Conservation (phyloP, 2,113 vertebrate species). For the Rallus limicola region DNA sequence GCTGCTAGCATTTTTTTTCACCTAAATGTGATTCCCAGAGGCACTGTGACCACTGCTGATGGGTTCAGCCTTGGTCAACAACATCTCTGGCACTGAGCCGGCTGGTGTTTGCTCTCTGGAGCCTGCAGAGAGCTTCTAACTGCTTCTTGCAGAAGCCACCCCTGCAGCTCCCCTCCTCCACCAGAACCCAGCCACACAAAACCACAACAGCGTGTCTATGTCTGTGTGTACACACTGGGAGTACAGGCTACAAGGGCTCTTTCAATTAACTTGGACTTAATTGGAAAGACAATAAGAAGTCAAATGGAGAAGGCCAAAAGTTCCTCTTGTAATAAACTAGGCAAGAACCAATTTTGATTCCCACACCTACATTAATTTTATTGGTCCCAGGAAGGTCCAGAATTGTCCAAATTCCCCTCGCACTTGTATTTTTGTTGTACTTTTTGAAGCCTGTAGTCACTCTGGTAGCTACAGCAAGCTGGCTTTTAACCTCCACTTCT, state of each 20-base stretch:
- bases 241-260: neutral
- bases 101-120: too few relatives aligned
- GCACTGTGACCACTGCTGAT: too few relatives aligned
- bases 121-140: too few relatives aligned
- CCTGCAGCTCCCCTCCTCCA: too few relatives aligned
- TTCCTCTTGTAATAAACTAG: neutral
- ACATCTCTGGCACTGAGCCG: too few relatives aligned
- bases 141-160: too few relatives aligned
- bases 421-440: too few relatives aligned
- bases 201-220: neutral
- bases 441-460: neutral
- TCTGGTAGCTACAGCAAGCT: neutral
- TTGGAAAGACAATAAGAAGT: neutral
- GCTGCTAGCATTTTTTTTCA: too few relatives aligned
- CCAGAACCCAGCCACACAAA: too few relatives aligned
- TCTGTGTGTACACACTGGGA: neutral
- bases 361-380: neutral
- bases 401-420: neutral
- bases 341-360: neutral
- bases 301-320: neutral
- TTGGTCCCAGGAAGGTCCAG: neutral
- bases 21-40: too few relatives aligned
- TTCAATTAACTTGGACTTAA: neutral
- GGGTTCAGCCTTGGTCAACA: too few relatives aligned
- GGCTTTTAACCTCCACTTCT: neutral